Percentiles rank a stretch among this genome's conserved stretches.
Evolutionary conservation across 2,888 invertebrate species (phyloP).

Genomic region (Allacma fusca): DNA sequence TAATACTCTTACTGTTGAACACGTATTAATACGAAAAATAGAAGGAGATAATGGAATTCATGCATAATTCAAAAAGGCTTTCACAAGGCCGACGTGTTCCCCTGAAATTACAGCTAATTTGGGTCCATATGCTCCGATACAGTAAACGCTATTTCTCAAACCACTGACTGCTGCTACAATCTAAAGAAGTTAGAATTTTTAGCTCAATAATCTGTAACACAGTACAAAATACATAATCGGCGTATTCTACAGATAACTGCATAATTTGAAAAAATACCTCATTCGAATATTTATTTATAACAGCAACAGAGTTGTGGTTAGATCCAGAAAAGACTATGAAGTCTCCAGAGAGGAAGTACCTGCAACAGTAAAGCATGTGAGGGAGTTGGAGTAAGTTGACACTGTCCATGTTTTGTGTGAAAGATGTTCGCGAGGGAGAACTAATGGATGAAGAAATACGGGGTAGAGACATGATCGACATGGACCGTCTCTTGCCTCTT

Average conservation of each 20-base stretch:
- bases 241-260: no score
- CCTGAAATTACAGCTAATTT: slow-evolving; percentile 40
- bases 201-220: neutral
- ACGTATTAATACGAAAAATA: no score
- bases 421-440: neutral
- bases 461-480: neutral
- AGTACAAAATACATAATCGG: no score
- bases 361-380: slow-evolving; percentile 49
- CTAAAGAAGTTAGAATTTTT: slow-evolving; percentile 64
- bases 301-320: slow-evolving; percentile 70
- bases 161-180: slow-evolving; percentile 69
- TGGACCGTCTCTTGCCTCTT: neutral
- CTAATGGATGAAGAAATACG: neutral
- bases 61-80: slow-evolving; percentile 38
- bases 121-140: slow-evolving; percentile 65
- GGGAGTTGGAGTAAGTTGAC: slow-evolving; percentile 24
- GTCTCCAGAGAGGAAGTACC: slow-evolving; percentile 60
- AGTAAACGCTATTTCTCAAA: slow-evolving; percentile 69
- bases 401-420: neutral
- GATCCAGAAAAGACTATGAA: slow-evolving; percentile 72
- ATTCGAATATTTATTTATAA: slow-evolving; percentile 71
- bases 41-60: neutral
- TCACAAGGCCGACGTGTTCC: slow-evolving; percentile 43
- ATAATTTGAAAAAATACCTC: no score
- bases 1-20: neutral